Evolutionary conservation across 2,113 vertebrate genomes (phyloP), one percentile per base, ranked within the genome.

Genomic region (Barnardius zonarius): DNA sequence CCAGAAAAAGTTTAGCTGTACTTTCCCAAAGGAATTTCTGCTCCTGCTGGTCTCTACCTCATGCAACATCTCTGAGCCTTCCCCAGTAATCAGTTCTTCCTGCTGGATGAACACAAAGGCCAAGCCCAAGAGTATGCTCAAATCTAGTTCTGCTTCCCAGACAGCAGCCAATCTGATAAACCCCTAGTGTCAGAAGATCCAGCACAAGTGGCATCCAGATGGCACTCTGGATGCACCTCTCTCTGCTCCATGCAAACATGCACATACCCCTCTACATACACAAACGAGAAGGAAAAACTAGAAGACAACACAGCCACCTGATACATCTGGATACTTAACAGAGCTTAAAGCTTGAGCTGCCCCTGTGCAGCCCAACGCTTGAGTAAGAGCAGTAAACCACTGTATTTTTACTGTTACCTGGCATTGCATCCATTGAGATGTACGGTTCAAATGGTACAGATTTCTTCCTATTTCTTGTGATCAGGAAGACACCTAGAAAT

Each of bases 361-460:
- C 48, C 17, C 52, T 68, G 41, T 11, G 82, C 73, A 72, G 48
- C 39, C 31, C 63, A 82, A 37, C 18, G 5, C 7, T 20, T 30
- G 2, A 7, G 13, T 57, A 59, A 44, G 5, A 2, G 22, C 5
- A 25, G 13, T 17, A 51, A 70, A 76, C 4, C 39, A 44, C 3
- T 7, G n/a, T 25, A 18, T 4, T 55, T n/a, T 70, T 27, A 17
- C 28, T 20, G 5, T 96, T 97, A 99, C 99, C 99, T 98, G 99
- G 98, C 96, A 98, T 97, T 96, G 99, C 98, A 76, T 99, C 98
- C 99, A 99, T 99, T 9, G 99, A 98, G 93, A 99, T 99, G 72
- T 99, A 99, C 1, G 99, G 99, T 97, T 99, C 99, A 73, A 99
- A 99, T 3, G 97, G 96, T 64, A 98, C 98, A 35, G 97, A 82